These are phyloP conservation scores for Leucania comma DNA, from an alignment of 2,888 invertebrate genomes.

Conservation along the genomic window DNA sequence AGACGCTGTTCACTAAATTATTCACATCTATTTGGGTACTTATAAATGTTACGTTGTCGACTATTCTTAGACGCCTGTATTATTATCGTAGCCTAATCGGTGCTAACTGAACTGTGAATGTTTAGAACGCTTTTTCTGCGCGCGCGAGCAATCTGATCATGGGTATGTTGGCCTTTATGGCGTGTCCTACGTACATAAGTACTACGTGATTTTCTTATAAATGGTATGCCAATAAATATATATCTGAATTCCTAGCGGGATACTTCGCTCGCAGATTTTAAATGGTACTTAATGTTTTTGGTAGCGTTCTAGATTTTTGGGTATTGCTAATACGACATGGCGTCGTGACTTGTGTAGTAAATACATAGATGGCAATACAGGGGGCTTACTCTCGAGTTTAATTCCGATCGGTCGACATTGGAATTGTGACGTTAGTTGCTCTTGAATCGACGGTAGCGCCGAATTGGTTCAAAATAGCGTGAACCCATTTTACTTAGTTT, in stretches of 20 bases:
- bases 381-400: too few species aligned
- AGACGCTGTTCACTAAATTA: slow-evolving; percentile 66
- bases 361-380: slow-evolving; percentile 4
- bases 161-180: slow-evolving; percentile 50
- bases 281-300: slow-evolving; percentile 49
- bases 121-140: slow-evolving; percentile 43
- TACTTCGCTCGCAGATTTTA: slow-evolving; percentile 48
- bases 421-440: too few species aligned
- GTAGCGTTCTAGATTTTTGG: slow-evolving; percentile 26
- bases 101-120: slow-evolving; percentile 48
- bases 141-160: slow-evolving; percentile 49
- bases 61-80: slow-evolving; percentile 48
- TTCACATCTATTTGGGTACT: slow-evolving; percentile 59
- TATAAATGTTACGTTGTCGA: slow-evolving; percentile 63
- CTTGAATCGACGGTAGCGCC: too few species aligned
- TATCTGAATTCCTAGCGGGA: slow-evolving; percentile 33
- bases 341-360: not conserved
- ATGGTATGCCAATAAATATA: slow-evolving; percentile 49
- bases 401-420: too few species aligned
- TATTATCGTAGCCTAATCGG: slow-evolving; percentile 45
- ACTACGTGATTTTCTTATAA: slow-evolving; percentile 60
- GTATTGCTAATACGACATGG: slow-evolving; percentile 28
- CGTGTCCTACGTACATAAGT: slow-evolving; percentile 29
- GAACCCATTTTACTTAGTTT: too few species aligned
- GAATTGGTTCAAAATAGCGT: too few species aligned